Evolutionary conservation across 2,797 vertebrate species (phyloP).

Genomic region (Sitta carolinensis): DNA sequence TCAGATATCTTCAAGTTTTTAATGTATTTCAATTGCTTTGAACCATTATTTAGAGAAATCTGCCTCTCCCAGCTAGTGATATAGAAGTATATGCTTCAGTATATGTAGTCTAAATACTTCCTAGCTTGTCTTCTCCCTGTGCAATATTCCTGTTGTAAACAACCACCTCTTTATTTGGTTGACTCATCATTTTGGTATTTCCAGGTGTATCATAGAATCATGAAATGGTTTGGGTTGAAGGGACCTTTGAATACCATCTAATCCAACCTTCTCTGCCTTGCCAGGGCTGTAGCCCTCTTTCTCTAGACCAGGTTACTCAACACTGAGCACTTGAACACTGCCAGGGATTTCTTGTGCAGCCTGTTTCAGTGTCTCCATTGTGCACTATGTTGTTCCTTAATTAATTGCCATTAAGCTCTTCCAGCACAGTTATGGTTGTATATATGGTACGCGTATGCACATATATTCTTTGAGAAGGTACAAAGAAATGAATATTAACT

Average conservation of each 20-base stretch:
- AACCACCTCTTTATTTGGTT: neutral
- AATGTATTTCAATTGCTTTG: neutral
- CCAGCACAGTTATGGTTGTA: neutral
- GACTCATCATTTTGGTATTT: neutral
- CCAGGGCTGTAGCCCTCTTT: rapidly evolving
- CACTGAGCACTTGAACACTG: neutral
- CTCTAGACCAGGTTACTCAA: neutral
- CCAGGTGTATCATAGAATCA: neutral
- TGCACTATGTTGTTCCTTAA: neutral
- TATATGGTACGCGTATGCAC: rapidly evolving
- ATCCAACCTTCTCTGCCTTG: neutral
- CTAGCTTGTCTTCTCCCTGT: neutral
- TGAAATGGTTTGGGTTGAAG: neutral
- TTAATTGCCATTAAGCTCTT: neutral
- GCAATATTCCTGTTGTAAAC: neutral
- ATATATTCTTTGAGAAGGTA: neutral
- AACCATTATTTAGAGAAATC: neutral
- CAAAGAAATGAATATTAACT: neutral
- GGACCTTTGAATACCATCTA: neutral
- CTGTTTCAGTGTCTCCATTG: neutral
- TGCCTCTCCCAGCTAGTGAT: neutral
- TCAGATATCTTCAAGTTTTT: neutral
- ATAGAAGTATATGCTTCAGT: neutral
- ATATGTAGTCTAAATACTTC: neutral
- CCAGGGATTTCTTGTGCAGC: neutral